A percentile compares a stretch with the other conserved stretches of the same genome.
Conservation (phyloP, 2,888 invertebrate genomes). For the Drosophila robusta region DNA sequence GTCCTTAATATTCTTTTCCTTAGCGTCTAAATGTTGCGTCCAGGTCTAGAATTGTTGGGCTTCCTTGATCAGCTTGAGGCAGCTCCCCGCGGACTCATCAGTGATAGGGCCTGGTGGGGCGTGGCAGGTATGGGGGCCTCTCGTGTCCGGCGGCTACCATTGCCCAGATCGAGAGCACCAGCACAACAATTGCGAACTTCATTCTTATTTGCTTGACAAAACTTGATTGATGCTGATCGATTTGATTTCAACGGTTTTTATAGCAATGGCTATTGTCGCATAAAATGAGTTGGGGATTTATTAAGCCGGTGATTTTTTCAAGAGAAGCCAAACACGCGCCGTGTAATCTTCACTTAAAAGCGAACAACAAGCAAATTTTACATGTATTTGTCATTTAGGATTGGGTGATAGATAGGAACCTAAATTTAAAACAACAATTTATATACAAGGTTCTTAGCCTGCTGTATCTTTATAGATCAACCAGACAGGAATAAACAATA, state of each 20-base stretch:
- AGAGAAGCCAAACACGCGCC: neutral
- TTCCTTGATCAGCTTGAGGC: slow-evolving; percentile 5
- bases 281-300: slow-evolving; percentile 1
- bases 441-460: too few species aligned
- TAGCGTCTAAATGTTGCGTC: neutral
- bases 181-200: slow-evolving; percentile 32
- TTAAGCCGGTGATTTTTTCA: slow-evolving; percentile 1
- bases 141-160: slow-evolving; percentile 20
- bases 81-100: slow-evolving; percentile 31
- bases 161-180: slow-evolving; percentile 26
- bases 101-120: slow-evolving; percentile 11
- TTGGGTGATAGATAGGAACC: too few species aligned
- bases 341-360: slow-evolving; percentile 1
- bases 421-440: too few species aligned
- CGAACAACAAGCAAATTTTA: neutral
- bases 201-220: slow-evolving; percentile 19
- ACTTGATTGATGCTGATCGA: slow-evolving; percentile 24
- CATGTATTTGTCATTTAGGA: too few species aligned
- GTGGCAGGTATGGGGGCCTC: slow-evolving; percentile 11
- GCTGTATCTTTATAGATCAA: too few species aligned
- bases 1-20: neutral
- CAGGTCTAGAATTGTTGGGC: neutral
- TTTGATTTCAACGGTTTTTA: slow-evolving; percentile 20
- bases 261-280: neutral
- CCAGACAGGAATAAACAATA: too few species aligned